Conservation (phyloP, 2,113 vertebrate species). For the Cryptomyrus ogoouensis region DNA sequence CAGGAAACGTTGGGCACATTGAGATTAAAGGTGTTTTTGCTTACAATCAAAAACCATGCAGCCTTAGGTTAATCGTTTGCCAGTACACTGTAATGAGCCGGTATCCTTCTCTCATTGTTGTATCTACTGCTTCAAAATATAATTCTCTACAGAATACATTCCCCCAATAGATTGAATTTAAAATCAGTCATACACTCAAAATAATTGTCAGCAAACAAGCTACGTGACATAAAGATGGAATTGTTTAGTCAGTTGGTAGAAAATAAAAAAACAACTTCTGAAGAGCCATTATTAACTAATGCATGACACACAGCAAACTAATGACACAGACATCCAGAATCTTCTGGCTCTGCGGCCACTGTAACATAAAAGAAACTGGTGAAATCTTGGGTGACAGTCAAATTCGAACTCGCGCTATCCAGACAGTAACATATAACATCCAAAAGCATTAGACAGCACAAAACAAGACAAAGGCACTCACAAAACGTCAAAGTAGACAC, state of each 20-base stretch:
- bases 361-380: not conserved
- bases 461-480: no score
- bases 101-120: not conserved
- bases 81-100: not conserved
- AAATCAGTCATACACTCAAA: not conserved
- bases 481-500: not conserved
- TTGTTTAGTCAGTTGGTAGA: not conserved
- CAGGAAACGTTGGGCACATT: not conserved
- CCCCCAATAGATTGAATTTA: not conserved
- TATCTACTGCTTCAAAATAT: not conserved
- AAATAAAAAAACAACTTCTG: not conserved
- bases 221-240: not conserved
- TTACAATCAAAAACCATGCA: not conserved
- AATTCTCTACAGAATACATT: not conserved
- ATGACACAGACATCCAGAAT: not conserved
- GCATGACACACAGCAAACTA: not conserved
- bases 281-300: not conserved
- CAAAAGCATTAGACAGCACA: not conserved
- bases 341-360: not conserved
- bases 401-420: not conserved
- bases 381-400: not conserved
- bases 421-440: not conserved
- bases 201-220: conserved; percentile 8
- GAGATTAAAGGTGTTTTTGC: not conserved
- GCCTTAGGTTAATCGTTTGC: not conserved